phyloP scores from a whole-genome alignment of 2,113 vertebrate species.

The Nesogale talazaci region DNA sequence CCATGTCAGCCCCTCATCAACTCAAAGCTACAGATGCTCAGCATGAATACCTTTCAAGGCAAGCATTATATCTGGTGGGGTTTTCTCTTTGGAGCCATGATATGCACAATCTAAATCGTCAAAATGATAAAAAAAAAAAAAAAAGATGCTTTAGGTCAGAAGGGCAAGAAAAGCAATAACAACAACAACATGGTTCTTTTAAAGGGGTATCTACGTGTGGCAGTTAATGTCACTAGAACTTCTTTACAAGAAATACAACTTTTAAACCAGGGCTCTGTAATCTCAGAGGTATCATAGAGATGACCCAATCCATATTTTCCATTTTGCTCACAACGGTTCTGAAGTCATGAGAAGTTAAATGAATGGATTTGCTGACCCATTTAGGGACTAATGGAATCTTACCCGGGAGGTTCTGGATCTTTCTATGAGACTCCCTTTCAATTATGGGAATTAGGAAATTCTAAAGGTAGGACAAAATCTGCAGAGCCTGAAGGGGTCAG shows the following conservation, averaged over 20 bases:
- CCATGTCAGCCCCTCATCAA: background rate
- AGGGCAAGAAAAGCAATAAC: background rate
- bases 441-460: no score
- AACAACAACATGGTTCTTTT: background rate
- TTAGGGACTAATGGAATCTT: background rate
- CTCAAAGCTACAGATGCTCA: constrained; percentile 9
- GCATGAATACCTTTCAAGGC: constrained; percentile 24
- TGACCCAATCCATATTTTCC: background rate
- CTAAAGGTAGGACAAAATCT: background rate
- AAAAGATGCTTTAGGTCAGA: background rate
- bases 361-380: background rate
- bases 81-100: background rate
- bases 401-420: background rate
- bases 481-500: background rate
- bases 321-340: background rate
- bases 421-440: no score
- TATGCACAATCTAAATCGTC: background rate
- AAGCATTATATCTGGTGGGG: background rate
- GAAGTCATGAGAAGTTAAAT: background rate
- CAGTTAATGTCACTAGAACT: background rate
- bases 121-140: background rate
- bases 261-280: constrained; percentile 16
- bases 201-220: background rate
- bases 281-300: background rate
- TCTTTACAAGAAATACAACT: background rate